Evolutionary conservation across 2,113 vertebrate genomes (phyloP).

Genomic region (Siniperca knerii): DNA sequence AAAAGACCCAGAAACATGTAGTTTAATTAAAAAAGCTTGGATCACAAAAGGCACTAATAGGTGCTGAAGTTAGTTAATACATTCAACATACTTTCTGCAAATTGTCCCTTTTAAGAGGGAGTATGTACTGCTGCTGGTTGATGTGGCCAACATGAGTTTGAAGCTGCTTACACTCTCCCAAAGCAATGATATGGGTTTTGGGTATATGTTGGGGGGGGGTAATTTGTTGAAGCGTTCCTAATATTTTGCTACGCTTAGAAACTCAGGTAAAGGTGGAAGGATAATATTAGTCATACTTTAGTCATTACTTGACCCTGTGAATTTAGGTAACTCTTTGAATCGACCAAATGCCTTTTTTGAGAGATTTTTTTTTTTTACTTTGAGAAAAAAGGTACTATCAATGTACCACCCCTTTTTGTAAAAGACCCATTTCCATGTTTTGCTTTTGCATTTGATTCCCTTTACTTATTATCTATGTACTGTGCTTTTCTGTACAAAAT

Average conservation of each 20-base stretch:
- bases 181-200: constrained; percentile 54
- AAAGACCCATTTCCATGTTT: constrained; percentile 36
- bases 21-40: constrained; percentile 31
- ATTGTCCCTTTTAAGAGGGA: constrained; percentile 17
- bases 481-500: constrained; percentile 55
- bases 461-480: constrained; percentile 52
- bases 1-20: constrained; percentile 56
- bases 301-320: constrained; percentile 56
- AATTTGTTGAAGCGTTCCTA: constrained; percentile 32
- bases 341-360: constrained; percentile 75
- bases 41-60: constrained; percentile 38
- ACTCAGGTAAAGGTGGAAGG: constrained; percentile 76
- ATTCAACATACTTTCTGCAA: constrained; percentile 14
- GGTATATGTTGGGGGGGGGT: constrained; percentile 12
- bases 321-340: constrained; percentile 61
- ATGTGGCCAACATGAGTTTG: constrained; percentile 38
- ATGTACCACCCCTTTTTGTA: constrained; percentile 16
- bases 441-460: constrained; percentile 43
- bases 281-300: constrained; percentile 31
- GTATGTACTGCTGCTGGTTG: constrained; percentile 39
- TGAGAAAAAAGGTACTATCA: constrained; percentile 58
- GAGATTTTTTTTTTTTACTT: constrained; percentile 30
- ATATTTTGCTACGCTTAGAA: constrained; percentile 57
- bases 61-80: not conserved
- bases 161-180: constrained; percentile 65